Percentiles rank a stretch among this genome's conserved stretches.
These are phyloP conservation scores for Colaptes auratus DNA, from an alignment of 2,113 vertebrate genomes.

Conservation along the genomic window DNA sequence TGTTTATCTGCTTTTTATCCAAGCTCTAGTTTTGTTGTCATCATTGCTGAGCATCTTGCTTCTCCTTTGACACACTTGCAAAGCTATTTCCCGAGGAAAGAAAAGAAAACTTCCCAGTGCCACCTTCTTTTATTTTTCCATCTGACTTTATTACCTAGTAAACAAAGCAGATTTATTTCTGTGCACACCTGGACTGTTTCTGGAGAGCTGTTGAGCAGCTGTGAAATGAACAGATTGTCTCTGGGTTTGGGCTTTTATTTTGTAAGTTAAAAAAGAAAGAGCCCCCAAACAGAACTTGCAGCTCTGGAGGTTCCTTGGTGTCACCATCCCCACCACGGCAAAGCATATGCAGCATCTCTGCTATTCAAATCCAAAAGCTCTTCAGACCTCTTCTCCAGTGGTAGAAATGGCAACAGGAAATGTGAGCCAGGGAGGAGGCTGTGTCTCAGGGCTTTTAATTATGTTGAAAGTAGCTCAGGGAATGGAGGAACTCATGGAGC, in stretches of 20 bases:
- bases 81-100: background rate
- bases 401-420: background rate
- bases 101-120: background rate
- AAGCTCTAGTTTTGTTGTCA: background rate
- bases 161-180: constrained; percentile 61
- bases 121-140: background rate
- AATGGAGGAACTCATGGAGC: accelerated
- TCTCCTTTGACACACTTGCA: background rate
- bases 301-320: background rate
- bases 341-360: background rate
- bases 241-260: background rate
- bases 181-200: constrained; percentile 23
- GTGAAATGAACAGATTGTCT: constrained; percentile 32
- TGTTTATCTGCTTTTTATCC: background rate
- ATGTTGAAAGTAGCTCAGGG: background rate
- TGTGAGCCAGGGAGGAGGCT: background rate
- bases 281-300: background rate
- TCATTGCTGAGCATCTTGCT: accelerated
- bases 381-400: background rate
- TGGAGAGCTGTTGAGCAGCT: constrained; percentile 24
- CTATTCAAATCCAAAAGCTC: background rate
- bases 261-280: background rate
- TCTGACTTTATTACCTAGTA: background rate
- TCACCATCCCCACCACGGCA: background rate
- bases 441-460: background rate